A percentile compares a stretch with the other conserved stretches of the same genome.
Evolutionary conservation across 2,797 vertebrate species (phyloP).

Genomic region (Ptychadena robeensis): DNA sequence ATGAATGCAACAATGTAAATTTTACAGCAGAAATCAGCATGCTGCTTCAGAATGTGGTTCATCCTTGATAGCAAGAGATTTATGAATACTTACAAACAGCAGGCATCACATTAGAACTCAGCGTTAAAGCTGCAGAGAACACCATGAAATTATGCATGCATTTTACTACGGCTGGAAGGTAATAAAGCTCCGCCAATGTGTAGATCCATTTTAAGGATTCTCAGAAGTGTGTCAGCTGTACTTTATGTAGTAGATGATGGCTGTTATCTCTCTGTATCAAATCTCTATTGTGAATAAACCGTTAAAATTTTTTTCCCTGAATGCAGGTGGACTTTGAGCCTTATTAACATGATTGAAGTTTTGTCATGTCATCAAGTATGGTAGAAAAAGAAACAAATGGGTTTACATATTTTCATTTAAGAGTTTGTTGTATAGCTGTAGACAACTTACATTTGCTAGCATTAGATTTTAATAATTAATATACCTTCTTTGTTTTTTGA

Average conservation of each 20-base stretch:
- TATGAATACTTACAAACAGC: slow-evolving; percentile 9
- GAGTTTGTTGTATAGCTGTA: no score
- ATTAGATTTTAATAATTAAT: no score
- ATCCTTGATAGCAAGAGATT: slow-evolving; percentile 19
- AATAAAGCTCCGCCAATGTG: slow-evolving; percentile 6
- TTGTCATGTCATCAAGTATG: no score
- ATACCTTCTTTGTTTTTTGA: no score
- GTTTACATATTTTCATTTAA: no score
- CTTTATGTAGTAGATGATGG: background rate
- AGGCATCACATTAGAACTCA: slow-evolving; percentile 7
- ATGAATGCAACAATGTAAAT: slow-evolving; percentile 2
- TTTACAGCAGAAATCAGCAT: slow-evolving; percentile 5
- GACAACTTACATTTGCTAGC: no score
- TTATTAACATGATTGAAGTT: no score
- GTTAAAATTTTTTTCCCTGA: background rate
- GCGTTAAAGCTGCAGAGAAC: background rate
- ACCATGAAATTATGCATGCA: slow-evolving; percentile 30
- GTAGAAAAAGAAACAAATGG: no score
- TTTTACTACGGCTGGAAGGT: background rate
- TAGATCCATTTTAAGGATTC: slow-evolving; percentile 52
- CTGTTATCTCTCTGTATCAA: background rate
- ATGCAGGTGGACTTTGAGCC: background rate
- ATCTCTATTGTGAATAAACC: slow-evolving; percentile 2
- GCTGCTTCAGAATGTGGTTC: slow-evolving; percentile 1
- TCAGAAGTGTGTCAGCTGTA: background rate